A percentile compares a stretch with the other conserved stretches of the same genome.
Evolutionary conservation across 2,113 vertebrate species (phyloP).

Genomic region (Coptodon bakossiorum): DNA sequence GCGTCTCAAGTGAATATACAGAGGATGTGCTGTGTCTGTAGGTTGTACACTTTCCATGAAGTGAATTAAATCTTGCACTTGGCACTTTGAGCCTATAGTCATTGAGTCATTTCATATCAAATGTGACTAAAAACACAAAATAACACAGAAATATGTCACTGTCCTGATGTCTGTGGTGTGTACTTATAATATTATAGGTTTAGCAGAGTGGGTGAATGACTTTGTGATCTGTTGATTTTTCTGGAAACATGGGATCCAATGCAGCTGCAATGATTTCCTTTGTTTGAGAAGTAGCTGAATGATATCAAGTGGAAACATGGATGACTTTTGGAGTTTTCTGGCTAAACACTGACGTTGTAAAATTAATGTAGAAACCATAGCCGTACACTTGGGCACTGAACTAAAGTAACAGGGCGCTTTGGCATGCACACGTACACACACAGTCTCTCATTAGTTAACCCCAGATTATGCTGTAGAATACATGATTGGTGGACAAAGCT

Average conservation of each 20-base stretch:
- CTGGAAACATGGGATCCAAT: constrained; percentile 58
- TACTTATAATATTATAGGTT: background rate
- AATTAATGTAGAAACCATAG: background rate
- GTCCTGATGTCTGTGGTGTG: constrained; percentile 1
- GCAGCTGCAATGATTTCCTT: constrained; percentile 30
- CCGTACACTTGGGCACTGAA: background rate
- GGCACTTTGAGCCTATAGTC: background rate
- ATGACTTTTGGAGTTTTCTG: background rate
- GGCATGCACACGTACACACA: background rate
- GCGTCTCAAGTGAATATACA: background rate
- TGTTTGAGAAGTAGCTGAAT: background rate
- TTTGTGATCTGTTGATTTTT: background rate
- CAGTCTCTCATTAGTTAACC: background rate
- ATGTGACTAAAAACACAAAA: background rate
- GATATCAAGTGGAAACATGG: background rate
- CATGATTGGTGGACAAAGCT: background rate
- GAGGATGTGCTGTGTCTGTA: background rate
- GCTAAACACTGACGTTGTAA: background rate
- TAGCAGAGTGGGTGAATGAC: background rate
- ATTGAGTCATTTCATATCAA: background rate
- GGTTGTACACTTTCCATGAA: background rate
- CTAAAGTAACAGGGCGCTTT: background rate
- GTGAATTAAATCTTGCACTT: background rate
- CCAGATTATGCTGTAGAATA: background rate
- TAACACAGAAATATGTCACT: background rate